Base-by-base conservation (phyloP, 2,113 vertebrate genomes). In the Harpagus bidentatus region DNA sequence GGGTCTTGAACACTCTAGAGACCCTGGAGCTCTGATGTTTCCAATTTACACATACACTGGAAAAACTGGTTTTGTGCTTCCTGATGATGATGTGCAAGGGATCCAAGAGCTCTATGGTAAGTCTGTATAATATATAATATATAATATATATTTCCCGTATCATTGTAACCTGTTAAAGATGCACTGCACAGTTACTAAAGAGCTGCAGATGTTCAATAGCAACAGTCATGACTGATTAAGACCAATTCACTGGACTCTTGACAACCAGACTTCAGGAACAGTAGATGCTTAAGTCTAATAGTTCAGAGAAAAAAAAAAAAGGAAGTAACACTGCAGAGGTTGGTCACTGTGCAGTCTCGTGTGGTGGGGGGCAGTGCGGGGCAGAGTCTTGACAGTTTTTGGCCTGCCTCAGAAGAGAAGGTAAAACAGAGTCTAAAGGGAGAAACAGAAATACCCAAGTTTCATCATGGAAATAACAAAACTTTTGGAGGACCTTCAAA, bases 31-130 rank as follows among this genome's bases (percentile, higher is more conserved):
- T 14, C 98, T 99, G 89, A 99, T 99, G 99, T 99, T 98, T 95
- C 99, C 99, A 9, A 76, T 99, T 82, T 99, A 99, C 80, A 98
- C 99, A 2, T 99, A 99, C 70, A 82, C 96, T 7, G 97, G 97
- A 56, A 98, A 97, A 70, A 90, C 32, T 43, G 98, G 98, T 5
- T 99, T 98, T 66, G 92, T 98, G 4, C 98, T 99, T 83, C 97
- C 99, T 79, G 98, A 99, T 58, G 99, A 99, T 13, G 99, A 99
- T 67, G 98, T 99, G 10, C 95, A 99, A 96, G 99, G 99, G 18
- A 99, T 99, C 88, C 99, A 99, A 93, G 97, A 92, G 61, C 99
- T 99, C 65, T 99, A 99, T 40, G 99, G 99, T 99, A 91, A 90
- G 58, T 61, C 47, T 69, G 7, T 61, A 42, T 26, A 62, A 63